Evolutionary conservation across 2,888 invertebrate genomes (phyloP), one percentile per base, ranked within the genome.

Genomic region (Xanthia icteritia): DNA sequence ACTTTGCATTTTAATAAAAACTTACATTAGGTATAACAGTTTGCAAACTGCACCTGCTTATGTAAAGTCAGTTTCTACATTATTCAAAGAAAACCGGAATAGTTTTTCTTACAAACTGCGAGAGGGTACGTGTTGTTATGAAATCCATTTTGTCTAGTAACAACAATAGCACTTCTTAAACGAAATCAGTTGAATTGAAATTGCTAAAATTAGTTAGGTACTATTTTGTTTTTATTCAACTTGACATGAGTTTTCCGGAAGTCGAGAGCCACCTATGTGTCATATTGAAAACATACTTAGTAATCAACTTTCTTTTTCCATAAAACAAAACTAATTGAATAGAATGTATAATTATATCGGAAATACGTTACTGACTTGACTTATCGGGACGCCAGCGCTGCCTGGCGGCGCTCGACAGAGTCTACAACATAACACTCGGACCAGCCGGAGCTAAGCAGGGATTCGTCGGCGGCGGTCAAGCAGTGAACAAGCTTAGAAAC

Each of bases 1-100:
- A 75, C 80, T 90, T 90, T 88, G 84, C 86, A 90, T 91, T 90
- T 91, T 88, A 88, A 88, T 89, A 87, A 85, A 86, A 89, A 85
- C 83, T 89, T 86, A 79, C 79, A 78, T 82, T 76, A 83, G 76
- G 69, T 84, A 82, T 56, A 80, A 83, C 67, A 76, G 82, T 83
- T 83, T 83, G 71, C 67, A 81, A 83, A 79, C 78, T 85, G 76
- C 83, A 83, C 76, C 81, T 85, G 79, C 56, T 83, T 87, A 82
- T 77, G 80, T 86, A 78, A 73, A 85, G 67, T 75, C 63, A 72
- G 73, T 79, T 72, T 76, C 72, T 82, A 78, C 73, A 84, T 79
- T 88, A 86, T 86, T 84, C 79, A 88, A 83, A 71, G 76, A 76
- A 82, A 70, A 69, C 31, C 64, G 27, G 69, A 54, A 76, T 71